A percentile compares a stretch with the other conserved stretches of the same genome.
phyloP scores from a whole-genome alignment of 2,888 invertebrate species.

The Zeuzera pyrina region DNA sequence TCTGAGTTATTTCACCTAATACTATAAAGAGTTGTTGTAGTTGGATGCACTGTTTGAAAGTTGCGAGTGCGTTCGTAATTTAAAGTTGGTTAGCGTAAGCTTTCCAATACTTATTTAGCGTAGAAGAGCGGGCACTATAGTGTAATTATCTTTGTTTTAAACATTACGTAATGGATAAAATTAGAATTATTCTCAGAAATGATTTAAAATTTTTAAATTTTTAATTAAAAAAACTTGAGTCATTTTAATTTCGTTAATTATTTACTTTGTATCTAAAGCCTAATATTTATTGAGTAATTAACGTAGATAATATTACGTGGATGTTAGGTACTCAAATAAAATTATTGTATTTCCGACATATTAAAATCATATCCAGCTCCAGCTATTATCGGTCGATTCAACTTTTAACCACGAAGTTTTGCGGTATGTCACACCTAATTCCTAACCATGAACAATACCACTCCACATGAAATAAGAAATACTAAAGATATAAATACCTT shows the following conservation, averaged over 20 bases:
- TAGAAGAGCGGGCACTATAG: conserved; percentile 29
- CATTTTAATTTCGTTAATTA: background rate
- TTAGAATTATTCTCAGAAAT: background rate
- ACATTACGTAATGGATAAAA: background rate
- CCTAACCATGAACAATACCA: no score
- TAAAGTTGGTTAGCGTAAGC: conserved; percentile 48
- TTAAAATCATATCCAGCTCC: no score
- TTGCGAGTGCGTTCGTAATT: conserved; percentile 43
- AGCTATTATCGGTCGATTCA: no score
- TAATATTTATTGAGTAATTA: background rate
- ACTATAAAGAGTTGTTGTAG: conserved; percentile 58
- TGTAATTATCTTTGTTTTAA: background rate
- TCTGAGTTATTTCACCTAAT: conserved; percentile 58
- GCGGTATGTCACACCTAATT: no score
- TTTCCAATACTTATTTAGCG: conserved; percentile 33
- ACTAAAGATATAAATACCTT: no score
- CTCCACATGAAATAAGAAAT: no score
- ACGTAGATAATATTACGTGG: no score
- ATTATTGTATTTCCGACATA: no score
- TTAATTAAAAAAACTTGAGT: background rate
- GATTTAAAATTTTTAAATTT: background rate
- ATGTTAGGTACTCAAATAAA: no score
- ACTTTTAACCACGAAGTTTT: no score
- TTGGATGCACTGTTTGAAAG: conserved; percentile 44
- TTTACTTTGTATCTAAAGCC: background rate